Conservation (phyloP, 1,140 invertebrate species). For the Drosophila bocki region DNA sequence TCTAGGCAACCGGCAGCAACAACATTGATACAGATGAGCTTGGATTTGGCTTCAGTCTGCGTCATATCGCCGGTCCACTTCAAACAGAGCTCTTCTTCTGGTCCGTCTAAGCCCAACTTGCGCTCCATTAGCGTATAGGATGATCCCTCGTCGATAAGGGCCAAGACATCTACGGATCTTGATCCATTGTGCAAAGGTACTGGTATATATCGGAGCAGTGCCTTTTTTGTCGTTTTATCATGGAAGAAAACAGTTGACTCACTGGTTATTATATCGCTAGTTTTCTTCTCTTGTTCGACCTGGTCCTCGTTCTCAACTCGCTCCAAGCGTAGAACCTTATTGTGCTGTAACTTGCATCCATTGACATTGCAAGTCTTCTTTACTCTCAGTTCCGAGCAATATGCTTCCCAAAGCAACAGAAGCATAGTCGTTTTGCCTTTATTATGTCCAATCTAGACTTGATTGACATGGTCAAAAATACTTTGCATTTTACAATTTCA, state of each 20-base stretch:
- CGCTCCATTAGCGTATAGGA: no score
- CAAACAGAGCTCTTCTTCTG: no score
- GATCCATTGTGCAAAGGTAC: not conserved
- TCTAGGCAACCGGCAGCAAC: no score
- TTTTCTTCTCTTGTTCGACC: not conserved
- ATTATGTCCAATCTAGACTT: not conserved
- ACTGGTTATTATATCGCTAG: not conserved
- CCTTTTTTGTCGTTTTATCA: not conserved
- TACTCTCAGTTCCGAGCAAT: not conserved
- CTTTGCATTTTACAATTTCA: not conserved
- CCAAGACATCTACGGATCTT: not conserved
- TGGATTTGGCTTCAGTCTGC: no score
- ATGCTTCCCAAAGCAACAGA: not conserved
- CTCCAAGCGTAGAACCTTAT: not conserved
- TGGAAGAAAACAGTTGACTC: not conserved
- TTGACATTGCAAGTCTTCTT: not conserved
- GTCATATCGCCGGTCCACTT: no score
- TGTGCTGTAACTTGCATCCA: not conserved
- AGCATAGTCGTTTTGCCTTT: conserved; percentile 1
- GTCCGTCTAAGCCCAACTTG: not conserved
- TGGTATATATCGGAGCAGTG: not conserved
- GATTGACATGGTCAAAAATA: not conserved
- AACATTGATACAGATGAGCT: no score
- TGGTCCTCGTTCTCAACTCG: not conserved
- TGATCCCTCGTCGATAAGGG: not conserved